Evolutionary conservation across 2,797 vertebrate species (phyloP), one percentile per base, ranked within the genome.

Genomic region (Holocentrus rufus): DNA sequence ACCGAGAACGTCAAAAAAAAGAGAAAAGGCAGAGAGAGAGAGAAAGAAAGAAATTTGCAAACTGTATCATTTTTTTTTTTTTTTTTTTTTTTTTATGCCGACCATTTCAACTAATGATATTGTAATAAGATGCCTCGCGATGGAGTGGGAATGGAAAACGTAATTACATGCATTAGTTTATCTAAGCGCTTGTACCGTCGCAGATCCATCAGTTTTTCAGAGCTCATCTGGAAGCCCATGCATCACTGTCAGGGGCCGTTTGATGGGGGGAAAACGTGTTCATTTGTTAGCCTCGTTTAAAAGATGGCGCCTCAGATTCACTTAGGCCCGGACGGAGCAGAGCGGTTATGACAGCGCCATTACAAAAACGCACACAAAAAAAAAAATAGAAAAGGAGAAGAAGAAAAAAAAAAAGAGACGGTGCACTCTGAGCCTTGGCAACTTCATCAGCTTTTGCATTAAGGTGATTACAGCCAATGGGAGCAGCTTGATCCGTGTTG

Each of bases 91-190:
- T 54, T 63, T 85, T 84, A 81, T 66, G 71, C 65, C 74, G 91
- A 93, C 93, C 93, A 95, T 97, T 96, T 96, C 94, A 83, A 95
- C 96, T 98, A 97, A 98, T 98, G 95, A 98, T 97, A 97, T 97
- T 97, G 96, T 98, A 97, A 98, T 97, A 97, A 96, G 97, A 97
- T 95, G 96, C 95, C 94, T 92, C 92, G 80, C 96, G 94, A 96
- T 95, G 95, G 94, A 96, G 95, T 97, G 96, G 95, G 96, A 96
- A 96, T 96, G 95, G 96, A 97, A 97, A 98, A 98, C 96, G 95
- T 98, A 97, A 98, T 98, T 98, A 98, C 95, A 96, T 96, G 96
- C 96, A 97, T 98, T 98, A 96, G 96, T 98, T 98, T 97, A 96
- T 97, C 95, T 96, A 95, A 97, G 95, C 96, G 95, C 96, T 95